Percentiles rank a stretch among this genome's conserved stretches.
These are phyloP conservation scores for Argya squamiceps DNA, from an alignment of 2,797 vertebrate genomes.

Conservation along the genomic window DNA sequence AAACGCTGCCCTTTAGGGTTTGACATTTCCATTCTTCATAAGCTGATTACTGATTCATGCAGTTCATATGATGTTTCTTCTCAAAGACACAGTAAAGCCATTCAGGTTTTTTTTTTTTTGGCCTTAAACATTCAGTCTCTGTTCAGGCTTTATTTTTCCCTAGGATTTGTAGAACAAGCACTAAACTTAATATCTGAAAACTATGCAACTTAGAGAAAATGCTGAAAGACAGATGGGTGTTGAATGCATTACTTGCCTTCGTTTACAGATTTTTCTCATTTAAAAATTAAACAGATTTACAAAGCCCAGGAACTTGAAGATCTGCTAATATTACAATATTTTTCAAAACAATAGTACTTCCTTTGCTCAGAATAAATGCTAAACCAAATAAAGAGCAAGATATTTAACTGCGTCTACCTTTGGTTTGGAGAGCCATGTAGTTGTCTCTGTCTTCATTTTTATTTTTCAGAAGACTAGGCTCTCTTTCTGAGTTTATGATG, in stretches of 20 bases:
- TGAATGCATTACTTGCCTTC: not conserved
- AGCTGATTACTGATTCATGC: constrained; percentile 25
- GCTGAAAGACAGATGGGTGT: not conserved
- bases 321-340: not conserved
- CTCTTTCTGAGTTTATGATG: not conserved
- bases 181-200: not conserved
- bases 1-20: constrained; percentile 9
- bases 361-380: not conserved
- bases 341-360: not conserved
- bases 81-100: constrained; percentile 8
- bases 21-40: constrained; percentile 27
- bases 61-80: not conserved
- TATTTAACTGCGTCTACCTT: not conserved
- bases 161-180: not conserved
- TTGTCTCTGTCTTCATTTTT: not conserved
- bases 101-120: not conserved
- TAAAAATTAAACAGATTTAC: not conserved
- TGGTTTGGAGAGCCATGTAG: not conserved
- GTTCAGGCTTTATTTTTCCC: not conserved
- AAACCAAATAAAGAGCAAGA: not conserved
- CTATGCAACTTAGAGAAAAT: not conserved
- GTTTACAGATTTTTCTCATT: not conserved
- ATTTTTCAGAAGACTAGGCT: not conserved
- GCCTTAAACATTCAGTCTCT: not conserved
- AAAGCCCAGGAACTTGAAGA: not conserved